Evolutionary conservation across 2,888 invertebrate species (phyloP).

Genomic region (Polymixis lichenea): DNA sequence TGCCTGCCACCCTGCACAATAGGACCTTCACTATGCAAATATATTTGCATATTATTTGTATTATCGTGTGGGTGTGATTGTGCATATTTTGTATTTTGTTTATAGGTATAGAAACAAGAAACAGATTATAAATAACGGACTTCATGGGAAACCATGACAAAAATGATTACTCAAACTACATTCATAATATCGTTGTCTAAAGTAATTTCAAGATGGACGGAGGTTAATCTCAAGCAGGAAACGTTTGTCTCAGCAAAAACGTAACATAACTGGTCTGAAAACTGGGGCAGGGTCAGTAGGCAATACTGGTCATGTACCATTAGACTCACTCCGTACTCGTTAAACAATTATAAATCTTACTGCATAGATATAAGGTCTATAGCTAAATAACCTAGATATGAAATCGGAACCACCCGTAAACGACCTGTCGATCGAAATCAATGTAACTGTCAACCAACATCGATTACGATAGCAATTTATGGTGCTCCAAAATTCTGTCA

Average conservation of each 20-base stretch:
- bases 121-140: not conserved
- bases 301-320: constrained; percentile 65
- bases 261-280: constrained; percentile 60
- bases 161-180: not conserved
- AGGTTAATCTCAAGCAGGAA: constrained; percentile 44
- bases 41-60: too few species aligned
- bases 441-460: constrained; percentile 76
- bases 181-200: constrained; percentile 15
- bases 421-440: constrained; percentile 72
- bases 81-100: not conserved
- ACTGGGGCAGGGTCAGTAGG: constrained; percentile 79
- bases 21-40: too few species aligned
- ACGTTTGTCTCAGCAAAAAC: constrained; percentile 57
- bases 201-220: constrained; percentile 22
- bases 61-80: too few species aligned
- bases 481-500: constrained; percentile 21
- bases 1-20: not conserved
- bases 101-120: not conserved
- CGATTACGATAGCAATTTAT: constrained; percentile 65
- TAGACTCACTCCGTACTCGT: constrained; percentile 38
- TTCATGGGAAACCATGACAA: not conserved
- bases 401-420: constrained; percentile 63
- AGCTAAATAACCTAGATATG: constrained; percentile 40
- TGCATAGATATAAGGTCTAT: constrained; percentile 55
- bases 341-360: constrained; percentile 62